Conservation (phyloP, 1,140 invertebrate species). For the Drosophila watanabei region DNA sequence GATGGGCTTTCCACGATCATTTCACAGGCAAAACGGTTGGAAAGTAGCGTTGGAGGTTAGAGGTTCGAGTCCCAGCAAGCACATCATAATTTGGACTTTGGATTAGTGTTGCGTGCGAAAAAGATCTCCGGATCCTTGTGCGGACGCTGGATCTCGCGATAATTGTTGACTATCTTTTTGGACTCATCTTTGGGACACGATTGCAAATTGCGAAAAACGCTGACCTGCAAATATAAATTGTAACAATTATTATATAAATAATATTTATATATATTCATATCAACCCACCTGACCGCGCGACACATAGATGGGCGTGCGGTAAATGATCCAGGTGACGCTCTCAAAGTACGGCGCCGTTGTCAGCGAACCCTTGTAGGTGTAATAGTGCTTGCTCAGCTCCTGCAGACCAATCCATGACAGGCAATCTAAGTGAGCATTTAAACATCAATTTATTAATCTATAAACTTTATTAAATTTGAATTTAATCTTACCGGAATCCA, state of each 20-base stretch:
- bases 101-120: slow-evolving; percentile 83
- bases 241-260: neutral
- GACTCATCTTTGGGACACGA: slow-evolving; percentile 84
- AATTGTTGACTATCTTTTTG: slow-evolving; percentile 85
- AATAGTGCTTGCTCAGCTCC: slow-evolving; percentile 85
- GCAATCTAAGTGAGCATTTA: slow-evolving; percentile 64
- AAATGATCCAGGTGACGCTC: slow-evolving; percentile 91
- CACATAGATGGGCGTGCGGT: slow-evolving; percentile 90
- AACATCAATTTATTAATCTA: neutral
- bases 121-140: slow-evolving; percentile 82
- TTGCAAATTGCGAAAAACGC: slow-evolving; percentile 83
- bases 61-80: slow-evolving; percentile 4
- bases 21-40: slow-evolving; percentile 32
- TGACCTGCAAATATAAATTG: slow-evolving; percentile 54
- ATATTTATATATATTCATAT: neutral
- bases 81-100: slow-evolving; percentile 85
- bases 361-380: slow-evolving; percentile 88
- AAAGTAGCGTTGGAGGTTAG: slow-evolving; percentile 12
- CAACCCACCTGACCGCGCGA: slow-evolving; percentile 89
- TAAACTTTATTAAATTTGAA: neutral
- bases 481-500: slow-evolving; percentile 74
- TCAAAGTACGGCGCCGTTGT: slow-evolving; percentile 91
- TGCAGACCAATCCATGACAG: slow-evolving; percentile 85
- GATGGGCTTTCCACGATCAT: slow-evolving; percentile 35
- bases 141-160: slow-evolving; percentile 82